Evolutionary conservation across 2,113 vertebrate genomes (phyloP), one percentile per base, ranked within the genome.

Genomic region (Copsychus sechellarum): DNA sequence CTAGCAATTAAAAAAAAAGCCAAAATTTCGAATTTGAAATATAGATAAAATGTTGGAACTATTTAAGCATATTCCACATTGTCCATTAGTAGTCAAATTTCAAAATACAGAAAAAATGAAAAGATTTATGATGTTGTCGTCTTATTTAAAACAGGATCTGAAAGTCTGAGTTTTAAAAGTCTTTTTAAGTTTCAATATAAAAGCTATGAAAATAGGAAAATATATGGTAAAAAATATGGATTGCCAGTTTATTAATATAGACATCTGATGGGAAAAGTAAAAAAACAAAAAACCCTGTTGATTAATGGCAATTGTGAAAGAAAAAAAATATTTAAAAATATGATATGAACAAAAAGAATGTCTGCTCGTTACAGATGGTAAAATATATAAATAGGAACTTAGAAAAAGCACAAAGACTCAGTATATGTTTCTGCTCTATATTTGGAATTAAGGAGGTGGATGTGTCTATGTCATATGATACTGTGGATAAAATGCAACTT

Each of bases 321-420:
- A 72, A 72, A 36, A 36, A 73, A 93, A 62, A 92, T 60, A 54
- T 43, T 90, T 88, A 45, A 77, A 86, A 88, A 69, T 15, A 36
- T 13, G 29, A 47, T 40, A 62, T 14, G 47, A 84, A 74, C 8
- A 38, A 92, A 82, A 78, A 50, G 8, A 56, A 61, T 0, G 4
- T 89, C 91, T 94, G 73, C 20, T 92, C 53, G n/a, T 11, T 92
- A 33, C 89, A 93, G 89, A 96, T 88, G 91, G 69, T 62, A 65
- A 58, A 92, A 51, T 88, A 66, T 65, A 93, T 62, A 96, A 92
- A 92, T 70, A 95, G 69, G 2, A 18, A 36, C 16, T 56, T 40
- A 36, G 14, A 69, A 94, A 85, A 83, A 72, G 36, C 9, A 83
- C 50, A 88, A 88, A 66, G 70, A 54, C 6, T 34, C 6, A 33